These are phyloP conservation scores for Puntigrus tetrazona DNA, from an alignment of 2,113 vertebrate species.

Conservation along the genomic window DNA sequence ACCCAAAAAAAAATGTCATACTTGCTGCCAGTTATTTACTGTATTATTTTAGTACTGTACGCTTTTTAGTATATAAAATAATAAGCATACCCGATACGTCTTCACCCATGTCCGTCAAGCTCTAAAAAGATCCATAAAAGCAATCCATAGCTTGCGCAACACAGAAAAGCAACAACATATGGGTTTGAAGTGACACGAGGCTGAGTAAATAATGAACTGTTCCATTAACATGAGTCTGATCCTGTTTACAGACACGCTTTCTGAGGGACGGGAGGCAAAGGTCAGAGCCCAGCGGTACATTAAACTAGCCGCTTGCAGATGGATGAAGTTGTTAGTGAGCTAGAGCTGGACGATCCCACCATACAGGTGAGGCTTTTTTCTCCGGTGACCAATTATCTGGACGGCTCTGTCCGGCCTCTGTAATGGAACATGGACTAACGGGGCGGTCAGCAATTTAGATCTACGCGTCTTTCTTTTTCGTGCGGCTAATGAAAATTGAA, in stretches of 20 bases:
- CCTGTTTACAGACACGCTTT: background rate
- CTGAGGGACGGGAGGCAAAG: background rate
- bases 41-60: too few species aligned
- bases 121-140: background rate
- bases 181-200: background rate
- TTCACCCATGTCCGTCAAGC: background rate
- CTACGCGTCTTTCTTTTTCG: background rate
- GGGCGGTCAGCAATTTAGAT: conserved; percentile 42
- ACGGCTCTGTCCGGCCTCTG: conserved; percentile 34
- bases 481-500: conserved; percentile 13
- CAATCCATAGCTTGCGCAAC: background rate
- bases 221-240: conserved; percentile 13
- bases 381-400: conserved; percentile 54
- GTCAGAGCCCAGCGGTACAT: background rate
- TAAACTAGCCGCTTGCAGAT: background rate
- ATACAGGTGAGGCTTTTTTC: conserved; percentile 37
- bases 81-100: background rate
- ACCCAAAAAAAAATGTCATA: background rate
- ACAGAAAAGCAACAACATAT: background rate
- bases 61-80: background rate
- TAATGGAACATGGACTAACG: conserved; percentile 20
- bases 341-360: background rate
- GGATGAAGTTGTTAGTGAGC: conserved; percentile 26
- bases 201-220: background rate
- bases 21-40: background rate